Evolutionary conservation across 2,888 invertebrate genomes (phyloP).

Genomic region (Blastobasis lacticolella): DNA sequence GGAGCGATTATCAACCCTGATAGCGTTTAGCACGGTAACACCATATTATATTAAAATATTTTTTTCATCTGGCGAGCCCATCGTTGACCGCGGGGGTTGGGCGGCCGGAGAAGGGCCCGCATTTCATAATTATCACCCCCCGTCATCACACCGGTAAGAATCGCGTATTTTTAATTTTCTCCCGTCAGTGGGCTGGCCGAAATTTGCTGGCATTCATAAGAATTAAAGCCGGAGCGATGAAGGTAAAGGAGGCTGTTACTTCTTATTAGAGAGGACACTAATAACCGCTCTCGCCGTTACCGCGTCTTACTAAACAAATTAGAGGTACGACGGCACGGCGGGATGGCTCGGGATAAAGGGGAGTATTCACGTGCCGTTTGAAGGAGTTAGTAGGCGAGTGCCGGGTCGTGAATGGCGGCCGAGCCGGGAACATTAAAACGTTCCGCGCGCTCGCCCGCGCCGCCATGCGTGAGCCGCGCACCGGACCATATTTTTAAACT

Average conservation of each 20-base stretch:
- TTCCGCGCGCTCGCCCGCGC: slow-evolving; percentile 49
- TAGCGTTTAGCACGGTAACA: slow-evolving; percentile 48
- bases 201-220: slow-evolving; percentile 38
- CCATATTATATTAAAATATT: slow-evolving; percentile 52
- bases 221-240: slow-evolving; percentile 32
- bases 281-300: slow-evolving; percentile 28
- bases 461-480: slow-evolving; percentile 41
- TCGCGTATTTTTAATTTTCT: slow-evolving; percentile 47
- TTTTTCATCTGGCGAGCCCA: slow-evolving; percentile 38
- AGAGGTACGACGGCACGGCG: slow-evolving; percentile 17
- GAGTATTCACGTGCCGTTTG: slow-evolving; percentile 36
- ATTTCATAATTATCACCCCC: slow-evolving; percentile 54
- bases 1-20: slow-evolving; percentile 56
- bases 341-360: slow-evolving; percentile 19
- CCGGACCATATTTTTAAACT: slow-evolving; percentile 53
- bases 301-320: slow-evolving; percentile 18
- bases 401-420: slow-evolving; percentile 34
- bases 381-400: slow-evolving; percentile 42
- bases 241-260: slow-evolving; percentile 36
- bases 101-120: slow-evolving; percentile 32
- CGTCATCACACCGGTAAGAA: slow-evolving; percentile 41
- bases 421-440: slow-evolving; percentile 52
- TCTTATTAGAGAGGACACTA: slow-evolving; percentile 49
- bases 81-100: slow-evolving; percentile 40
- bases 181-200: slow-evolving; percentile 22